These are phyloP conservation scores for Anisognathus igniventris DNA, from an alignment of 2,797 vertebrate genomes.

Conservation along the genomic window DNA sequence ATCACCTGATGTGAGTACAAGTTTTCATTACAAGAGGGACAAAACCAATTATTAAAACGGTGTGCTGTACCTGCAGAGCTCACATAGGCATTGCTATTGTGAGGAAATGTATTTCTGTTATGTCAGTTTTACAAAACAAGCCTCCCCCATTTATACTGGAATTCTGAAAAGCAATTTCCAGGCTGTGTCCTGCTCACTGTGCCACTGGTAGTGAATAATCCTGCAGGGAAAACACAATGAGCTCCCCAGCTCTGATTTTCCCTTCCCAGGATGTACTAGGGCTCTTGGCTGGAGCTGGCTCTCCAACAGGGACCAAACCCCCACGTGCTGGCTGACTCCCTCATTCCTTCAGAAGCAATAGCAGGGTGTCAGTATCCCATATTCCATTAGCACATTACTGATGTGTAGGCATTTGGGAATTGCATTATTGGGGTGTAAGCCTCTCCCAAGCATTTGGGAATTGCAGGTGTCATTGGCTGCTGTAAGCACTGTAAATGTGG, in stretches of 20 bases:
- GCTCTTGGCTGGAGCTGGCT: background rate
- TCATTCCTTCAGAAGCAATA: background rate
- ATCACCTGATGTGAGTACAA: background rate
- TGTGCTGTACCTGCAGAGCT: background rate
- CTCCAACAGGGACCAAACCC: rapidly evolving
- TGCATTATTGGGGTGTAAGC: no score
- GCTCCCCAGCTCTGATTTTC: background rate
- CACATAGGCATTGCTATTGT: rapidly evolving
- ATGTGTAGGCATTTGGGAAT: background rate
- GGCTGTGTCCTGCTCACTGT: background rate
- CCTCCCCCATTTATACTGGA: background rate
- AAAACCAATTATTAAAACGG: background rate
- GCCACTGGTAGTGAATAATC: background rate
- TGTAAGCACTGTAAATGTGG: background rate
- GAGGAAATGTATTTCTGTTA: background rate
- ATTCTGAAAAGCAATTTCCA: background rate
- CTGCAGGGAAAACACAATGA: background rate
- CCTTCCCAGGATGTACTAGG: background rate
- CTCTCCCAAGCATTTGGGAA: background rate
- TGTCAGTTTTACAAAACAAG: background rate
- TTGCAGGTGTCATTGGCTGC: background rate
- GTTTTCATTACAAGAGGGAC: background rate
- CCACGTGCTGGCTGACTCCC: rapidly evolving
- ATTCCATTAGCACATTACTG: background rate
- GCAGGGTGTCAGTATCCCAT: background rate